Percentiles rank a stretch among this genome's conserved stretches.
Conservation (phyloP, 2,888 invertebrate genomes). For the Pollenia griseotomentosa region DNA sequence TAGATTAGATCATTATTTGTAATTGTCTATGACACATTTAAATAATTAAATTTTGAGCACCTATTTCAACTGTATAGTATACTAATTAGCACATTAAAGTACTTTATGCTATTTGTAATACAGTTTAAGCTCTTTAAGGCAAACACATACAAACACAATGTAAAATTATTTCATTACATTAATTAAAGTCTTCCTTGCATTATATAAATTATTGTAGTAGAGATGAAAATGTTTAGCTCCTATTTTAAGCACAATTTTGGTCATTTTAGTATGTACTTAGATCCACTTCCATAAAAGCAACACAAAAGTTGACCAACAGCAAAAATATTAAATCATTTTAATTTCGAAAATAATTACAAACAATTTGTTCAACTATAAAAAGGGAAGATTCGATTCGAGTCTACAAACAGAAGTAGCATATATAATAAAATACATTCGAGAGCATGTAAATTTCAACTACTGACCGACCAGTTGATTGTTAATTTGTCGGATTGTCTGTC, state of each 20-base stretch:
- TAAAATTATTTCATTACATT: neutral
- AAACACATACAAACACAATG: neutral
- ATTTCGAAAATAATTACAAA: conserved; percentile 39
- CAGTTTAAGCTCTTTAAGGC: too few relatives aligned
- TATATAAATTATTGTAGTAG: neutral
- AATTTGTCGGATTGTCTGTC: neutral
- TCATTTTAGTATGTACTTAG: too few relatives aligned
- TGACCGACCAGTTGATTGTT: neutral
- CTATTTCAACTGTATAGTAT: too few relatives aligned
- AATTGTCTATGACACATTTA: too few relatives aligned
- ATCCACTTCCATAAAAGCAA: neutral
- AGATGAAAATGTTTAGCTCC: neutral
- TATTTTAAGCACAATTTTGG: too few relatives aligned
- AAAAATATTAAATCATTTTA: conserved; percentile 39
- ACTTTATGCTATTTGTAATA: too few relatives aligned
- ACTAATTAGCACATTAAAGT: too few relatives aligned
- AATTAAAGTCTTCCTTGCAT: neutral
- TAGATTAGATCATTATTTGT: too few relatives aligned
- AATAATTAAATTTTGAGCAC: too few relatives aligned
- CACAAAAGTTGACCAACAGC: neutral
- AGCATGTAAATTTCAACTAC: neutral
- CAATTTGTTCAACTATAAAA: conserved; percentile 34
- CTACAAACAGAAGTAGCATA: neutral
- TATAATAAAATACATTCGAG: neutral
- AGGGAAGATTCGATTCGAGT: neutral